Evolutionary conservation across 2,113 vertebrate genomes (phyloP), one percentile per base, ranked within the genome.

Genomic region (Montifringilla adamsi): DNA sequence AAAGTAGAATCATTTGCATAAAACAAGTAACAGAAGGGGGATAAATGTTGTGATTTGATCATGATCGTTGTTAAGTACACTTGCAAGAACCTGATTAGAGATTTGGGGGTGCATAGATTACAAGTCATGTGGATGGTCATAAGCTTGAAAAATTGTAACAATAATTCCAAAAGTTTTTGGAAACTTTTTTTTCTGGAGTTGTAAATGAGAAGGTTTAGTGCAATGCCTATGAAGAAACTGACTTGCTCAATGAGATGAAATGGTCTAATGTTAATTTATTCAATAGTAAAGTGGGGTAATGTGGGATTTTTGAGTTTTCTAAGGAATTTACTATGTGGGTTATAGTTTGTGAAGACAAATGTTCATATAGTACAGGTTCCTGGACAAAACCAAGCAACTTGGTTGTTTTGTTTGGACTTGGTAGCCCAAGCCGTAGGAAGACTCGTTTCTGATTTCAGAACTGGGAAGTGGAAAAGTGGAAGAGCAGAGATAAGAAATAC

Each of bases 391-490:
- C 11, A 74, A 56, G 15, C 8, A 74, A 4, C 8, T 27, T 22
- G 4, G 1, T 30, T 60, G 30, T 83, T 31, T 68, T 33, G 5
- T 59, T 86, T 21, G 31, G 9, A 49, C 14, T 83, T 79, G 28
- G 4, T 88, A 83, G 15, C 20, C 7, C 10, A 28, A 13, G 23
- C 5, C 18, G 11, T 78, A 62, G 23, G 20, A 73, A 78, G 37
- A 18, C 6, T 78, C 76, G 22, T 10, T 75, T 82, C 47, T 81
- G 4, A 7, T 68, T 69, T 90, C 24, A 66, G 44, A 23, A 15
- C 10, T 43, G 15, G 0, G 3, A 39, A 35, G 9, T 16, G 4
- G 11, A 53, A 43, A 59, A 59, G 11, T n/a, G 1, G 1, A 67
- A 62, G 44, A 62, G 21, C 6, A 53, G 23, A 68, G 23, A 62